Percentiles rank a stretch among this genome's conserved stretches.
These are phyloP conservation scores for Drosophila equinoxialis DNA, from an alignment of 1,140 invertebrate species.

Conservation along the genomic window DNA sequence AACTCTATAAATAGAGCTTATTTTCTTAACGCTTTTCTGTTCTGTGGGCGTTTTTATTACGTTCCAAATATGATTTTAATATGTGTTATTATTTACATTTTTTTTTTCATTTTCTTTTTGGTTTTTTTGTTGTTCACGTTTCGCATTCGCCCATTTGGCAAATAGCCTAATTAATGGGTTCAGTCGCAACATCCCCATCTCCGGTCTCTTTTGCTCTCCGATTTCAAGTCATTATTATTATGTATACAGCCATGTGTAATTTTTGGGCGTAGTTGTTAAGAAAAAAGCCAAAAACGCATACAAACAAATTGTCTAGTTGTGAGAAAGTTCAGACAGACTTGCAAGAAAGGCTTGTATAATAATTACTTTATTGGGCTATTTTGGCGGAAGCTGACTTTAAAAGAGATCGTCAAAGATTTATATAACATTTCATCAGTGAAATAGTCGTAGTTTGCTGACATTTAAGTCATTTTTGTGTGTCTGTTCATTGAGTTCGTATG, in stretches of 20 bases:
- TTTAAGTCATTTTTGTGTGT: background rate
- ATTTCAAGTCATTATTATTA: conserved; percentile 16
- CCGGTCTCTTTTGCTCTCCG: background rate
- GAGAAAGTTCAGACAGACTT: conserved; percentile 13
- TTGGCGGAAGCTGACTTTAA: background rate
- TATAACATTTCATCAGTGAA: background rate
- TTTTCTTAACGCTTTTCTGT: conserved; percentile 23
- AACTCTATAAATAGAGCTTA: conserved; percentile 36
- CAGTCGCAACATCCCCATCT: background rate
- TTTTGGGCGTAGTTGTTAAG: conserved; percentile 53
- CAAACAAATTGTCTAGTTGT: conserved; percentile 5
- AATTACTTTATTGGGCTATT: background rate
- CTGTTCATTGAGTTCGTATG: background rate
- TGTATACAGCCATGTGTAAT: conserved; percentile 8
- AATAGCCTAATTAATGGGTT: conserved; percentile 49
- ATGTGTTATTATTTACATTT: conserved; percentile 52
- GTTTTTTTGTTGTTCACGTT: background rate
- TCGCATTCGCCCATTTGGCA: conserved; percentile 28
- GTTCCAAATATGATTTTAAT: conserved; percentile 68
- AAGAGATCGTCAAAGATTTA: background rate
- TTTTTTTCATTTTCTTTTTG: conserved; percentile 20
- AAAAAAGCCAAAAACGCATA: conserved; percentile 7
- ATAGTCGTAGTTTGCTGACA: background rate
- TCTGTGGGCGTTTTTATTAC: conserved; percentile 53
- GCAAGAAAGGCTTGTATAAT: conserved; percentile 21